Evolutionary conservation across 2,797 vertebrate species (phyloP).

Genomic region (Spondyliosoma cantharus): DNA sequence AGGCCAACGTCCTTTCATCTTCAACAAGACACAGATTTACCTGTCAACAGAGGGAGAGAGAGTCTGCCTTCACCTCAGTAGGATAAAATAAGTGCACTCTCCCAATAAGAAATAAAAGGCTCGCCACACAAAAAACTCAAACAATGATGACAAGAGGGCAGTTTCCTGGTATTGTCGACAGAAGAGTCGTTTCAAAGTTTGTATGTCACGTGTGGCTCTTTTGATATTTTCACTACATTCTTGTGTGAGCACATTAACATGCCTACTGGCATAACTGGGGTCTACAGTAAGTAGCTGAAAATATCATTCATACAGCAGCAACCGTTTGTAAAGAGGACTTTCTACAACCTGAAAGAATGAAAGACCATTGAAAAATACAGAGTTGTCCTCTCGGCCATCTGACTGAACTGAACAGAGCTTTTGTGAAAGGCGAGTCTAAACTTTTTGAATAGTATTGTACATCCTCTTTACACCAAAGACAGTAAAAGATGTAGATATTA

Average conservation of each 20-base stretch:
- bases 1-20: constrained; percentile 74
- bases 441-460: not conserved
- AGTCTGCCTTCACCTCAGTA: constrained; percentile 51
- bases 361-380: not conserved
- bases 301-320: not conserved
- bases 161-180: constrained; percentile 23
- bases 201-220: constrained; percentile 28
- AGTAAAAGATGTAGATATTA: not conserved
- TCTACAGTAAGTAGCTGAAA: not conserved
- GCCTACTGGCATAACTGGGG: not conserved
- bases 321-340: not conserved
- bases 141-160: constrained; percentile 21
- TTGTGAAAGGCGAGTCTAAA: not conserved
- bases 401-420: not conserved
- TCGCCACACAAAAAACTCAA: constrained; percentile 38
- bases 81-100: constrained; percentile 52
- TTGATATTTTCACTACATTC: constrained; percentile 10
- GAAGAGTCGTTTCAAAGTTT: constrained; percentile 10
- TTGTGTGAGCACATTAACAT: not conserved
- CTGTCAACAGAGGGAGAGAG: constrained; percentile 62
- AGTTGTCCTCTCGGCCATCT: not conserved
- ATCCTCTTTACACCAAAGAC: not conserved
- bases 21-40: constrained; percentile 64
- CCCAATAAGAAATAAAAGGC: constrained; percentile 37
- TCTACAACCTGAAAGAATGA: not conserved